These are phyloP conservation scores for Catocala fraxini DNA, from an alignment of 2,888 invertebrate species.

Conservation along the genomic window DNA sequence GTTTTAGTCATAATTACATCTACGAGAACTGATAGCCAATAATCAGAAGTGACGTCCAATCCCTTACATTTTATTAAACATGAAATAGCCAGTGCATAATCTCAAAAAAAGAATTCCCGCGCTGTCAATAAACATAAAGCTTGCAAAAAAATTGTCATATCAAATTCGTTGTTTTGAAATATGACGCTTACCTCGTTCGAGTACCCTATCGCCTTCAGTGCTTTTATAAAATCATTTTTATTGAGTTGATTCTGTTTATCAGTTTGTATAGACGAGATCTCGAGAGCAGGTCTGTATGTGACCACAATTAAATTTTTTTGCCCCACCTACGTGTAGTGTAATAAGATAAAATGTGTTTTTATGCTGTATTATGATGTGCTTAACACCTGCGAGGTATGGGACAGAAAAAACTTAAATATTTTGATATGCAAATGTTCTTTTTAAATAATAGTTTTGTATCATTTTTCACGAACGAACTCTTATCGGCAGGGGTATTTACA, in stretches of 20 bases:
- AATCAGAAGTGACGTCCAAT: constrained; percentile 7
- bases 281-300: constrained; percentile 74
- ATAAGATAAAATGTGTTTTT: constrained; percentile 59
- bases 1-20: constrained; percentile 10
- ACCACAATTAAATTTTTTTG: constrained; percentile 70
- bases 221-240: constrained; percentile 70
- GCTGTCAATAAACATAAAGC: constrained; percentile 59
- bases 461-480: constrained; percentile 31
- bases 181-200: constrained; percentile 71
- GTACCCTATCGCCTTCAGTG: constrained; percentile 62
- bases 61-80: constrained; percentile 25
- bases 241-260: constrained; percentile 72
- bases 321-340: constrained; percentile 54
- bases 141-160: constrained; percentile 74
- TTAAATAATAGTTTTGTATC: constrained; percentile 41
- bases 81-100: constrained; percentile 19
- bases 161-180: constrained; percentile 82
- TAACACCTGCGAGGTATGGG: constrained; percentile 61
- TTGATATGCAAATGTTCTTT: constrained; percentile 63
- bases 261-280: constrained; percentile 70
- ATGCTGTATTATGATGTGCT: constrained; percentile 53
- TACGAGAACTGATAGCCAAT: constrained; percentile 7
- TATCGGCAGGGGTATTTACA: constrained; percentile 1
- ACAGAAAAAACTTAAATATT: constrained; percentile 49
- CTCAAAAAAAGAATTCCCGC: constrained; percentile 40